Conservation (phyloP, 2,113 vertebrate genomes). For the Tachycineta bicolor region DNA sequence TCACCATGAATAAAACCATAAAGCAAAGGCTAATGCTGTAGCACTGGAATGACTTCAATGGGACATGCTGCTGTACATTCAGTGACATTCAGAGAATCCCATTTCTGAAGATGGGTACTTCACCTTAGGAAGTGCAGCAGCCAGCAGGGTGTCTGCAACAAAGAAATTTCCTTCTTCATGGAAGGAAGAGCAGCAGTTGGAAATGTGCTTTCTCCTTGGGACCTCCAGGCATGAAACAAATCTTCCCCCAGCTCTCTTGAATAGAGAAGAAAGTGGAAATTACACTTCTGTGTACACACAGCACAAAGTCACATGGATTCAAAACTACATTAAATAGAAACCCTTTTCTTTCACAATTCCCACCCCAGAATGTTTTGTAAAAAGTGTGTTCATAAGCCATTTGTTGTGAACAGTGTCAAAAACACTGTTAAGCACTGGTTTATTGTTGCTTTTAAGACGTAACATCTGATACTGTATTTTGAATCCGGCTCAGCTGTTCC, state of each 20-base stretch:
- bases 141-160: accelerated
- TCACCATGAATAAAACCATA: background rate
- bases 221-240: background rate
- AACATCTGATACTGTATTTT: background rate
- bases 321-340: background rate
- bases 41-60: background rate
- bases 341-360: background rate
- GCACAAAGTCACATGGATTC: accelerated
- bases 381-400: background rate
- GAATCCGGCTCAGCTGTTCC: background rate
- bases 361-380: background rate
- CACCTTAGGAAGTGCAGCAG: background rate
- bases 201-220: background rate
- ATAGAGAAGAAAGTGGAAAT: background rate
- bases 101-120: accelerated
- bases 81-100: background rate
- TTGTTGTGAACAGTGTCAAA: background rate
- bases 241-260: background rate
- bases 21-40: background rate
- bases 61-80: background rate
- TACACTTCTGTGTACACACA: background rate
- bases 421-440: background rate
- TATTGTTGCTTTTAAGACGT: background rate
- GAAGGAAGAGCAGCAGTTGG: background rate
- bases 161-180: accelerated